Evolutionary conservation across 2,797 vertebrate genomes (phyloP), one percentile per base, ranked within the genome.

Genomic region (Sparus aurata): DNA sequence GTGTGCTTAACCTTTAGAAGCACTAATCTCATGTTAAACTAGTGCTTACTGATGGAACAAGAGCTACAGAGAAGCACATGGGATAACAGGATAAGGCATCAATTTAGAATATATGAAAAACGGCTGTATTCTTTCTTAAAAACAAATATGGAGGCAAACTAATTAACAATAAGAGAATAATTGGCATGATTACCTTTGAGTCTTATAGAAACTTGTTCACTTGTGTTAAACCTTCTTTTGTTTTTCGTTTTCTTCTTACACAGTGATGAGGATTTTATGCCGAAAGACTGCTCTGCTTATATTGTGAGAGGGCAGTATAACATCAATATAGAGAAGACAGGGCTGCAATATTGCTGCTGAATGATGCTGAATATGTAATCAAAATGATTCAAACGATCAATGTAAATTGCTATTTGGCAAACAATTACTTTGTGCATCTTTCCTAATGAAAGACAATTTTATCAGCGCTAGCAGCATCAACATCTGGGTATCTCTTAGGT

Each of bases 401-500:
- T 72, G 66, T 71, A 63, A 82, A 84, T 75, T 69, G 38, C 63
- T 63, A 52, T 77, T 80, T 64, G 55, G 45, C 61, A 85, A 81
- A 79, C 47, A 81, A 84, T 71, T 74, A 70, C 78, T 67, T 69
- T 58, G 27, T 45, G 47, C 12, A 65, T 64, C 57, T 73, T 18
- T 45, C 20, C 71, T 60, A 82, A 83, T 73, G 55, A 79, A 84
- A 75, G 55, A 8, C 20, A 72, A 75, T 85, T 81, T 75, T 30
- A 72, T 25, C 58, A 43, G 8, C 62, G 22, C 0, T 3, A 72
- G 54, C 49, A 77, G 43, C 45, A 59, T 73, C 61, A 72, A 71
- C 47, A 80, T 52, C 54, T 58, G 64, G 60, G 41, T 13, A 59
- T 77, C 76, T 68, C 47, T 59, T 23, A 46, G 60, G 45, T 41